phyloP scores from a whole-genome alignment of 2,888 invertebrate species.

The Ceraclea dissimilis region DNA sequence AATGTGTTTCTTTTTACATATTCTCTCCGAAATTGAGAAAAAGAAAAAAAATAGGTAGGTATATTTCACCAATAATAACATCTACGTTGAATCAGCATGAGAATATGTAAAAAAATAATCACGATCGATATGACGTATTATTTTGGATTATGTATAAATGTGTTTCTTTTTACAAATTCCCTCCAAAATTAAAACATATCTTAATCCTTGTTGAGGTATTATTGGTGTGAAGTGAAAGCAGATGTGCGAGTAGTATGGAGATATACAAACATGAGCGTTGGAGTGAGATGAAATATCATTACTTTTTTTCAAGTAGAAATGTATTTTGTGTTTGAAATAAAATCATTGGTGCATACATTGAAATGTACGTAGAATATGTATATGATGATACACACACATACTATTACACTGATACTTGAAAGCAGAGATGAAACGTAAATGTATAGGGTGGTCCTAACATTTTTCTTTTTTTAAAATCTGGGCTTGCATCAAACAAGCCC shows the following conservation, averaged over 20 bases:
- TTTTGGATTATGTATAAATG: too few relatives aligned
- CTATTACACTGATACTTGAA: slow-evolving; percentile 3
- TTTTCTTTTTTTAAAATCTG: too few relatives aligned
- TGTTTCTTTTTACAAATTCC: not conserved
- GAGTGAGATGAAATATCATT: not conserved
- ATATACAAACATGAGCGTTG: not conserved
- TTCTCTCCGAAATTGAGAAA: not conserved
- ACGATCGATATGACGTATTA: too few relatives aligned
- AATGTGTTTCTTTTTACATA: not conserved
- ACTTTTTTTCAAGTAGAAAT: not conserved
- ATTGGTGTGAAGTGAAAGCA: not conserved
- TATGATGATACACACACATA: not conserved
- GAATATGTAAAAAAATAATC: not conserved
- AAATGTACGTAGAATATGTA: not conserved
- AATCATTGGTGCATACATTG: not conserved
- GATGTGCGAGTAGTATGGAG: not conserved
- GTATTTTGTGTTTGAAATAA: slow-evolving; percentile 2
- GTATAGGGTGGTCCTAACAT: slow-evolving; percentile 3
- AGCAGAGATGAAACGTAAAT: slow-evolving; percentile 5
- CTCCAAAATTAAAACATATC: not conserved
- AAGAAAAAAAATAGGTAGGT: too few relatives aligned
- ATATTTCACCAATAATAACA: too few relatives aligned
- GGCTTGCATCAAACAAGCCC: too few relatives aligned
- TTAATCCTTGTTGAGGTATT: not conserved
- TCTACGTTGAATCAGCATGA: too few relatives aligned